Conservation (phyloP, 2,113 vertebrate genomes). For the Podilymbus podiceps region DNA sequence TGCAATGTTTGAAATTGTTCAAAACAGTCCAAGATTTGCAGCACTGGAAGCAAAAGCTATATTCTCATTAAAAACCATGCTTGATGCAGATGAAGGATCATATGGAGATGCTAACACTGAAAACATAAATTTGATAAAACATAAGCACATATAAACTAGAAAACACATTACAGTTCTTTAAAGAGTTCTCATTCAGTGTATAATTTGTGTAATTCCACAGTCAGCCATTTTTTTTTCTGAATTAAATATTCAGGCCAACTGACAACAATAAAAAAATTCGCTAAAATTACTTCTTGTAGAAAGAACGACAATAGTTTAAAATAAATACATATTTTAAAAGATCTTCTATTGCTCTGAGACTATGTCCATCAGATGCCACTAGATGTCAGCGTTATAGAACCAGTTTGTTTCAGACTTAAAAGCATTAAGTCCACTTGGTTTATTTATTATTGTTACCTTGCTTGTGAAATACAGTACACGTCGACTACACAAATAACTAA, state of each 20-base stretch:
- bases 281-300: not conserved
- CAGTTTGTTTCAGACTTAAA: not conserved
- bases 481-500: not conserved
- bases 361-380: not conserved
- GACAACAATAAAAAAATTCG: not conserved
- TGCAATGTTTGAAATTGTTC: not conserved
- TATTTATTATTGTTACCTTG: not conserved
- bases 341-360: not conserved
- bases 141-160: not conserved
- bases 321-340: not conserved
- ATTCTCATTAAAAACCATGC: not conserved
- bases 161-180: not conserved
- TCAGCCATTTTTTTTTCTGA: not conserved
- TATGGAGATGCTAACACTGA: not conserved
- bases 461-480: not conserved
- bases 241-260: not conserved
- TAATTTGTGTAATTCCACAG: not conserved
- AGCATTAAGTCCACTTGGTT: not conserved
- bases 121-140: not conserved
- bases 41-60: not conserved
- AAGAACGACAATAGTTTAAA: not conserved
- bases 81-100: not conserved
- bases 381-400: constrained; percentile 8
- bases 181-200: not conserved
- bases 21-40: not conserved